A percentile compares a stretch with the other conserved stretches of the same genome.
Evolutionary conservation across 1,140 invertebrate genomes (phyloP).

Genomic region (Xylocopa sonorina): DNA sequence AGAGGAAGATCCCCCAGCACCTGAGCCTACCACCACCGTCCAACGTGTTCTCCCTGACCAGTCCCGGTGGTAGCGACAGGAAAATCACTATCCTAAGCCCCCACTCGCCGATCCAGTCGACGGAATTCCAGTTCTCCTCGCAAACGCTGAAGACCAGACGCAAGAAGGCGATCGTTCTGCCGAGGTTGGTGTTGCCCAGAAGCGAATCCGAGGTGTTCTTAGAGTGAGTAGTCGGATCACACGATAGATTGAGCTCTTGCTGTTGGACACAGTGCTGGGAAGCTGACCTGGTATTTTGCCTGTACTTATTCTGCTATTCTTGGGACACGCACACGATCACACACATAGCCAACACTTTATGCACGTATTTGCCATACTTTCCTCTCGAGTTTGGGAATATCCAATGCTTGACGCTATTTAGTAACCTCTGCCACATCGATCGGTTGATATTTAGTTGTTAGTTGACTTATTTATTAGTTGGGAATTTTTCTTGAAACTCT

Average conservation of each 20-base stretch:
- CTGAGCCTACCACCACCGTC: conserved; percentile 87
- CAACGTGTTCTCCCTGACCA: conserved; percentile 81
- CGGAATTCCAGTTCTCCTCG: conserved; percentile 83
- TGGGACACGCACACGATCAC: too few species aligned
- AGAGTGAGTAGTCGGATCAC: conserved; percentile 83
- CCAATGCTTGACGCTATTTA: too few species aligned
- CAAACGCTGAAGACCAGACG: conserved; percentile 84
- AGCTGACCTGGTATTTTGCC: not conserved
- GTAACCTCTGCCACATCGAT: too few species aligned
- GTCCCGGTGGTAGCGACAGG: conserved; percentile 82
- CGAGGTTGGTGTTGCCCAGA: conserved; percentile 88
- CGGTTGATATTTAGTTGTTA: too few species aligned
- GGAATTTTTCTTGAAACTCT: too few species aligned
- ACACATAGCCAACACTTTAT: too few species aligned
- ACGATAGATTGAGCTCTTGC: conserved; percentile 37
- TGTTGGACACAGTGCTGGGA: not conserved
- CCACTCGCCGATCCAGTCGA: conserved; percentile 85
- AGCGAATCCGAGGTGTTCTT: conserved; percentile 86
- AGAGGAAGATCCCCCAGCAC: conserved; percentile 85
- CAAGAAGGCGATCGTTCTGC: conserved; percentile 88
- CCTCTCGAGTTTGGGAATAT: too few species aligned
- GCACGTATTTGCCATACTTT: too few species aligned
- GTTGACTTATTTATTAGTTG: too few species aligned
- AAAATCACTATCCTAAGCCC: conserved; percentile 88
- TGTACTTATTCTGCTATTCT: not conserved